Evolutionary conservation across 2,113 vertebrate genomes (phyloP), one percentile per base, ranked within the genome.

Genomic region (Neolamprologus kungweensis): DNA sequence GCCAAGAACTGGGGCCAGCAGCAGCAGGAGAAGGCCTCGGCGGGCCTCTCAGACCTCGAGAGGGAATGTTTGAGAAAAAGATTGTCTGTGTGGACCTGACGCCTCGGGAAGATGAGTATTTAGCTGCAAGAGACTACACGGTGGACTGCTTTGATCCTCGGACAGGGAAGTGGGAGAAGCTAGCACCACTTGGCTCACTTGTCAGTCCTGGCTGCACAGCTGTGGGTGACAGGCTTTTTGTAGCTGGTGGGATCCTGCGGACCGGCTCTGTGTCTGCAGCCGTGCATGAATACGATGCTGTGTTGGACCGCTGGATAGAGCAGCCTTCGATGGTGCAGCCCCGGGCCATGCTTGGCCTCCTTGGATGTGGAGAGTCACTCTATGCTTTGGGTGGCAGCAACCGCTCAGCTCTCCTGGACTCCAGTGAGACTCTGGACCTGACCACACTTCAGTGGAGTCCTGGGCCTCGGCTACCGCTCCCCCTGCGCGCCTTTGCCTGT

Each of bases 21-120:
- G 95, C 94, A 1, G 93, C 93, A 1, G 95, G 94, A 0, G 95
- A 96, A 57, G 93, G 95, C 60, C 94, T 95, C 1, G 96, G 96
- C 4, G 96, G 97, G 1, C 96, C 97, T 2, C 91, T 97, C 33
- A 93, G 96, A 42, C 97, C 97, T 3, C 87, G 97, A 10, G 96
- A 97, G 81, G 97, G 97, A 23, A 97, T 97, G 97, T 97, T 96
- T 84, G 97, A 97, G 90, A 97, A 97, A 75, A 97, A 97, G 93
- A 97, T 97, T 1, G 96, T 97, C 8, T 97, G 97, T 4, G 93
- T 97, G 90, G 97, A 97, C 81, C 91, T 97, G 31, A 96, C 95
- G 10, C 96, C 96, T 6, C 95, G 96, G 35, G 96, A 97, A 51
- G 96, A 97, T 10, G 95, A 96, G 9, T 91, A 92, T 28, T 80